Base-by-base conservation (phyloP, 2,888 invertebrate species). In the Erpobdella octoculata region DNA sequence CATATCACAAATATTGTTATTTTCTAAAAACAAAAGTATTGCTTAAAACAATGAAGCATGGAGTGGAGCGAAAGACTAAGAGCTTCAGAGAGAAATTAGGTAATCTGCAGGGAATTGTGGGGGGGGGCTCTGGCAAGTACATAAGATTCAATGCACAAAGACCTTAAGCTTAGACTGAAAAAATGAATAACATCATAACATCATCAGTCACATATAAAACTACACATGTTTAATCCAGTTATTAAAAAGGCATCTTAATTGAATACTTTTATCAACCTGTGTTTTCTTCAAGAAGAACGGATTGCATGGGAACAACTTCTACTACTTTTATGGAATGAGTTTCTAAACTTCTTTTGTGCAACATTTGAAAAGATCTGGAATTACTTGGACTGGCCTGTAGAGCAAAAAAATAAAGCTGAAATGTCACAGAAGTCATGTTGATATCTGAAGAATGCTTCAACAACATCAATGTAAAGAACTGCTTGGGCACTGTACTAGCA, bases 401-500 rank as follows among this genome's bases (percentile, higher is more conserved):
- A n/a, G n/a, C n/a, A n/a, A n/a, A n/a, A n/a, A n/a, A n/a, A n/a
- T n/a, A n/a, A n/a, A n/a, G n/a, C n/a, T n/a, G n/a, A n/a, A n/a
- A n/a, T n/a, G n/a, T n/a, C n/a, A n/a, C n/a, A n/a, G n/a, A n/a
- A n/a, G n/a, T n/a, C n/a, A n/a, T n/a, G n/a, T n/a, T n/a, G 28
- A 46, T 28, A 33, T 35, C 58, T 36, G 80, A 73, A 91, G 92
- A 64, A 87, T 94, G 73, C 89, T 91, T 5, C 15, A 9, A 28
- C 91, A 91, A 89, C 76, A 94, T 98, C 74, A 97, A 96, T 86
- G 78, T 78, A 21, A 75, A 72, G 48, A 96, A 97, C 53, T 53
- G 53, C 18, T 25, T 25, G n/a, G 21, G 28, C 21, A 53, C 6
- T 53, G 18, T 53, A 53, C 21, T 53, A 53, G 53, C 53, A 53